Evolutionary conservation across 2,797 vertebrate genomes (phyloP), one percentile per base, ranked within the genome.

Genomic region (Novumbra hubbsi): DNA sequence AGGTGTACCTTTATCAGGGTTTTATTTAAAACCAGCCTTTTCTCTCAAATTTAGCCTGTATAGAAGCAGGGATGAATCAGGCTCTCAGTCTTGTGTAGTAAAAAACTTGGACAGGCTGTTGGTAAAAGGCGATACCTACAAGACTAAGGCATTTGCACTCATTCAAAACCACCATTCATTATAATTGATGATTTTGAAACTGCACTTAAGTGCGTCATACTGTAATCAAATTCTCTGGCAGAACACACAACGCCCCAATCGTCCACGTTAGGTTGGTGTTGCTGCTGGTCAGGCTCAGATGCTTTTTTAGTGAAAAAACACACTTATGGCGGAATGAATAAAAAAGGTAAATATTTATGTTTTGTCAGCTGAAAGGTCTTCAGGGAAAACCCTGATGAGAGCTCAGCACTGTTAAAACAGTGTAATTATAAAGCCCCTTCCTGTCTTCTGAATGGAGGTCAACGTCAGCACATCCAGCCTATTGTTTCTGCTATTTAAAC

Each of bases 11-110:
- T 52, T 75, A 73, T 79, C 80, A 66, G 55, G 19, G 65, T 76
- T 79, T 78, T 75, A 80, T 73, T 72, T 69, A 74, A 80, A 28
- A 78, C 73, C 68, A 81, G 32, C 34, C 28, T 63, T 67, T 69
- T 52, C 17, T 34, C 5, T 38, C 19, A 38, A 48, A 27, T 60
- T 19, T 30, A 16, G 52, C 14, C 30, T 57, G n/a, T 62, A 21
- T 41, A 50, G 4, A 12, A 27, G 17, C n/a, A 24, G 9, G 30
- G 15, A 28, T 50, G 15, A 50, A 75, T 45, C 67, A 17, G 49
- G 28, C 55, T 19, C 7, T 4, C 19, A 9, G 55, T 57, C 9
- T 38, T 80, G 3, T 49, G 50, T 52, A 60, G 4, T 21, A 16
- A 48, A 60, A 60, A 69, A 27, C 30, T 5, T 16, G 32, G 75